phyloP scores from a whole-genome alignment of 2,888 invertebrate species.

The Leistus spinibarbis region DNA sequence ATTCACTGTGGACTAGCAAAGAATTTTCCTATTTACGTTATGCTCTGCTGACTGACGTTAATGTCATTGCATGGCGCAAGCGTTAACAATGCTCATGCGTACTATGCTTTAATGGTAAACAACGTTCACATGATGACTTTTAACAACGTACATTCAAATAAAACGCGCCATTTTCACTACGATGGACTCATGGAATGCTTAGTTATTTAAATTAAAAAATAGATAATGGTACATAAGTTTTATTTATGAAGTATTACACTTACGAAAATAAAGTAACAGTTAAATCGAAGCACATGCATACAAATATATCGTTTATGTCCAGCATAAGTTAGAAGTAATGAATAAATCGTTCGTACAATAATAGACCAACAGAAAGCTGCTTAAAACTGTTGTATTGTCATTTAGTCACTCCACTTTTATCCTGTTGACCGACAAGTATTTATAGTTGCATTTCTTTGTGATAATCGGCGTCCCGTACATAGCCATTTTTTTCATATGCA shows the following conservation, averaged over 20 bases:
- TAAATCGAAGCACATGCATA: background rate
- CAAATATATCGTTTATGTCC: background rate
- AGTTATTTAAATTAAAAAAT: background rate
- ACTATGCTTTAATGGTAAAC: background rate
- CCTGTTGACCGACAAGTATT: slow-evolving; percentile 29
- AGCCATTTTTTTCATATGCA: slow-evolving; percentile 71
- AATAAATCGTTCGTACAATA: background rate
- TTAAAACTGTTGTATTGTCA: background rate
- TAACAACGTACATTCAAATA: background rate
- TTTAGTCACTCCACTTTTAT: background rate
- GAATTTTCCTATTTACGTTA: slow-evolving; percentile 4
- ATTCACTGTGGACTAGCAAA: background rate
- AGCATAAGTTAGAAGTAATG: background rate
- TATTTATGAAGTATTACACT: background rate
- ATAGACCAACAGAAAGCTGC: background rate
- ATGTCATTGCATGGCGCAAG: background rate
- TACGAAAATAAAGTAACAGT: background rate
- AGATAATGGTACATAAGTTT: background rate
- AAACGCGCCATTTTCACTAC: background rate
- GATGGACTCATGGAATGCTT: too few species aligned
- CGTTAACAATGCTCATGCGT: background rate
- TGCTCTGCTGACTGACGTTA: background rate
- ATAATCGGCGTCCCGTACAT: slow-evolving; percentile 51
- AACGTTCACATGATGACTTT: too few species aligned
- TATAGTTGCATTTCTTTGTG: slow-evolving; percentile 44